These are phyloP conservation scores for Lophotriccus pileatus DNA, from an alignment of 2,797 vertebrate species.

Conservation along the genomic window DNA sequence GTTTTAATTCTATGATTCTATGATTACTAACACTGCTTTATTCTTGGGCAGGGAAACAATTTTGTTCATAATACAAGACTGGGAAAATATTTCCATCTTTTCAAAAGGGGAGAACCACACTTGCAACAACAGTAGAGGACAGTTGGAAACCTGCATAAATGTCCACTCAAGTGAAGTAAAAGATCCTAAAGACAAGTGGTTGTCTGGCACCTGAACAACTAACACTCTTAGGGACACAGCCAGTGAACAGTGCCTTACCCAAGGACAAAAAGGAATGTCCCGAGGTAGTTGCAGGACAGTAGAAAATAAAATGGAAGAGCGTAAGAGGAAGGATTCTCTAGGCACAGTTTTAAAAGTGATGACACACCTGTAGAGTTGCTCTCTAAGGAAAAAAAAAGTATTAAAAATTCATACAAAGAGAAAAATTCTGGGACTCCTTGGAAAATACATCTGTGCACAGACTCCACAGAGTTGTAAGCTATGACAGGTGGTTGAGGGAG, in stretches of 20 bases:
- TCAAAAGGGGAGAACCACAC: not conserved
- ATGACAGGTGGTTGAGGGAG: accelerated
- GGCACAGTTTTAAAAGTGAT: not conserved
- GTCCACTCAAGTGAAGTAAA: not conserved
- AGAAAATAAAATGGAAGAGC: not conserved
- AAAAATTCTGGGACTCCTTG: not conserved
- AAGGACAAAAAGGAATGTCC: not conserved
- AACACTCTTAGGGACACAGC: not conserved
- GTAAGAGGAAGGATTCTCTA: not conserved
- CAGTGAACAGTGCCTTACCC: not conserved
- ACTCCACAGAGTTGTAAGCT: not conserved
- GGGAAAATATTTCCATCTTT: not conserved
- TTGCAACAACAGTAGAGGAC: not conserved
- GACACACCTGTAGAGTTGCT: not conserved
- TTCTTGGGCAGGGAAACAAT: not conserved
- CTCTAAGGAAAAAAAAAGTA: not conserved
- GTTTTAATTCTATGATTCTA: no score
- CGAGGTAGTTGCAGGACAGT: accelerated
- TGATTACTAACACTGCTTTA: not conserved
- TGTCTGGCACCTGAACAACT: not conserved
- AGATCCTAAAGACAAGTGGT: not conserved
- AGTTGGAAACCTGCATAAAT: not conserved
- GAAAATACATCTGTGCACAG: not conserved
- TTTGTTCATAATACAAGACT: not conserved
- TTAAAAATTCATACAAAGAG: not conserved